These are phyloP conservation scores for Oreocharis arfaki DNA, from an alignment of 2,113 vertebrate genomes.

Conservation along the genomic window DNA sequence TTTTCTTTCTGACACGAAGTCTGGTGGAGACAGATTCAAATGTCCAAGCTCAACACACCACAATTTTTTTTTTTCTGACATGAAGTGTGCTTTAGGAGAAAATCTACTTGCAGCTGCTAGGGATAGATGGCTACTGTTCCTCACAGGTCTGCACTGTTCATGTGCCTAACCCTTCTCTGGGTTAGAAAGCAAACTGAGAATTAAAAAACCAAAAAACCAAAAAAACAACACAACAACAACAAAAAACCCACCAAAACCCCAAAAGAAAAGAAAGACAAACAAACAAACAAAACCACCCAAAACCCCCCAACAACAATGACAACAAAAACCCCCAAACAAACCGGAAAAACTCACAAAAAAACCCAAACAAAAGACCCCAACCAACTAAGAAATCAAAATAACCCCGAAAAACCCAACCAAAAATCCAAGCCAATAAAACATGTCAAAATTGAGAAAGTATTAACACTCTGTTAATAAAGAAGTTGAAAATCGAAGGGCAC, in stretches of 20 bases:
- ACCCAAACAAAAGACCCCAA: not conserved
- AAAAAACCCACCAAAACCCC: rapidly evolving
- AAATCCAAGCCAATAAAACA: not conserved
- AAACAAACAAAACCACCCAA: too few relatives aligned
- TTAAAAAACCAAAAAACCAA: not conserved
- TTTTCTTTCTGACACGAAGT: not conserved
- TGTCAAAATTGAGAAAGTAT: not conserved
- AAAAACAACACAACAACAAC: too few relatives aligned
- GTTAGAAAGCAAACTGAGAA: not conserved
- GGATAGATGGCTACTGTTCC: not conserved
- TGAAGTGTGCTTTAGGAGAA: not conserved
- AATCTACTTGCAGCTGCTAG: not conserved
- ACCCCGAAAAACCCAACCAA: rapidly evolving
- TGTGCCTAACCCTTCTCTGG: rapidly evolving
- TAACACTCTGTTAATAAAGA: not conserved
- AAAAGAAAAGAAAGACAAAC: not conserved
- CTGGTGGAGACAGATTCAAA: not conserved
- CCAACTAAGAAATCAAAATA: not conserved
- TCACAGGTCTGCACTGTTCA: not conserved
- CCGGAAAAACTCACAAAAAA: not conserved
- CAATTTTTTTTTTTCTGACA: not conserved
- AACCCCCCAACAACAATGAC: not conserved
- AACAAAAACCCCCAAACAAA: not conserved
- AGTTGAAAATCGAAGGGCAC: not conserved
- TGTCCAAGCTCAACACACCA: not conserved